A percentile compares a stretch with the other conserved stretches of the same genome.
Conservation (phyloP, 1,140 invertebrate genomes). For the Calliopsis andreniformis region DNA sequence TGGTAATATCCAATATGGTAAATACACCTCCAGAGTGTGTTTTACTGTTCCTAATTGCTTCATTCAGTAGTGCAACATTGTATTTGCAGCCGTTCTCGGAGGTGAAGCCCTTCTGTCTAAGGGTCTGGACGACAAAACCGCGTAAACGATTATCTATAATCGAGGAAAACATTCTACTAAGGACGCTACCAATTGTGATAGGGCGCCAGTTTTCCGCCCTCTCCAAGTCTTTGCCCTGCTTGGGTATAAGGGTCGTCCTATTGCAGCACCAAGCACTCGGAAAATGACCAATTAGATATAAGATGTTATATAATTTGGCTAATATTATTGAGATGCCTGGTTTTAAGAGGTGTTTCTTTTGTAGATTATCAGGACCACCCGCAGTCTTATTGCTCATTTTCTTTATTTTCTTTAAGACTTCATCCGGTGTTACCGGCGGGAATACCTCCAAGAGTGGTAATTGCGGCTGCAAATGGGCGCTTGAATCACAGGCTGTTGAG, state of each 20-base stretch:
- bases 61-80: constrained; percentile 44
- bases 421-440: constrained; percentile 20
- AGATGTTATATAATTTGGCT: constrained; percentile 28
- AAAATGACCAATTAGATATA: constrained; percentile 19
- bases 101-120: constrained; percentile 64
- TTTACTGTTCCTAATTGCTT: constrained; percentile 25
- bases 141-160: constrained; percentile 57
- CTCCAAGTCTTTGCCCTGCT: constrained; percentile 50
- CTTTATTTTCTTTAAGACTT: constrained; percentile 17
- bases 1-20: too few species aligned
- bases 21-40: constrained; percentile 11
- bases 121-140: constrained; percentile 20
- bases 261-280: constrained; percentile 63
- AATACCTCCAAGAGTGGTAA: constrained; percentile 13
- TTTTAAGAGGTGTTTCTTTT: constrained; percentile 18
- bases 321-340: background rate
- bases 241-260: constrained; percentile 65
- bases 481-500: too few species aligned
- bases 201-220: constrained; percentile 59
- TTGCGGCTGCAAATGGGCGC: too few species aligned
- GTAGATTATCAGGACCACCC: constrained; percentile 39
- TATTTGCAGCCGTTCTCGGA: constrained; percentile 50
- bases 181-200: constrained; percentile 55
- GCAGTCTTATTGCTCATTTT: constrained; percentile 27
- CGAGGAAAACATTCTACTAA: constrained; percentile 54